Evolutionary conservation across 2,888 invertebrate species (phyloP).

Genomic region (Lutraria lutraria): DNA sequence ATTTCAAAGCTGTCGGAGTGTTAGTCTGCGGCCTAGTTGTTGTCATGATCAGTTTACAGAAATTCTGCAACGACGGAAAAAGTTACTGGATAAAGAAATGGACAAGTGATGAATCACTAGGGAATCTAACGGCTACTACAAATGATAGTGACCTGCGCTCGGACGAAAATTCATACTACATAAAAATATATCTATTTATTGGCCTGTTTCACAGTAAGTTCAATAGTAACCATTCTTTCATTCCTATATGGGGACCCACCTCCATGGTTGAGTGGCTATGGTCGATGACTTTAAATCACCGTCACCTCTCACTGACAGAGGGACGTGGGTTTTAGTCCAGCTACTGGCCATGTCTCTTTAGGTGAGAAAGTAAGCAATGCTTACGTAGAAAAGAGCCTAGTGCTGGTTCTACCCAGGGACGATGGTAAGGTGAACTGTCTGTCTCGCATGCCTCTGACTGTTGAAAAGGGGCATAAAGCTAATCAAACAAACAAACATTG

Average conservation of each 20-base stretch:
- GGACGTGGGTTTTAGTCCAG: too few species aligned
- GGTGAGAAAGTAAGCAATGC: too few species aligned
- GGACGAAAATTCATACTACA: slow-evolving; percentile 39
- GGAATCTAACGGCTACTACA: slow-evolving; percentile 35
- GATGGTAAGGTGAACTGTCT: too few species aligned
- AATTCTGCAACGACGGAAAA: slow-evolving; percentile 1
- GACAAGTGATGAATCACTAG: slow-evolving; percentile 35
- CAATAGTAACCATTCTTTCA: background rate
- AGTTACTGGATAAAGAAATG: slow-evolving; percentile 36
- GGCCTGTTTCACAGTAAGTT: slow-evolving; percentile 35
- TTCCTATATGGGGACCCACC: background rate
- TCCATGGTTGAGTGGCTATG: too few species aligned
- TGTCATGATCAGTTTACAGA: background rate
- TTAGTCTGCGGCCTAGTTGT: background rate
- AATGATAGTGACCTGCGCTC: slow-evolving; percentile 40
- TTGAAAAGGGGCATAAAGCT: too few species aligned
- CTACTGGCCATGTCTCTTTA: too few species aligned
- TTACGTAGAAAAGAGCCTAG: too few species aligned
- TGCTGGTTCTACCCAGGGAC: too few species aligned
- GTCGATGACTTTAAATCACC: too few species aligned
- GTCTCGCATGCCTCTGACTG: too few species aligned
- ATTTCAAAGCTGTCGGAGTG: slow-evolving; percentile 36
- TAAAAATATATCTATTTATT: slow-evolving; percentile 40
- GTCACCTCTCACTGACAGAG: too few species aligned
- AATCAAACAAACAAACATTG: too few species aligned